phyloP scores from a whole-genome alignment of 1,140 invertebrate species.

The Cataglyphis hispanica region DNA sequence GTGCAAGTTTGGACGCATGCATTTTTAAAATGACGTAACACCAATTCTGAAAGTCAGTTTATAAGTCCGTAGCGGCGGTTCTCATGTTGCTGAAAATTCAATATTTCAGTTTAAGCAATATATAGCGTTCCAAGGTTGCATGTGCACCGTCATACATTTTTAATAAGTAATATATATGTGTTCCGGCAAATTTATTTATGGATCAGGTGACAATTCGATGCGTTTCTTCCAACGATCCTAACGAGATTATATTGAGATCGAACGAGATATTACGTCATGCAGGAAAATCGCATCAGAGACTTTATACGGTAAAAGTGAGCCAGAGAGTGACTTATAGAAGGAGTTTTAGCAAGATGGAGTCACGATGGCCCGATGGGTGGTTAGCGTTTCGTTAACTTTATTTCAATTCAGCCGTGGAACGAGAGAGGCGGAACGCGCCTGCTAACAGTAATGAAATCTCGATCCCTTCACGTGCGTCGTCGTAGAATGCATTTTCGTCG shows the following conservation, averaged over 20 bases:
- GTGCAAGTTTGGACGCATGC: not conserved
- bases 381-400: slow-evolving; percentile 75
- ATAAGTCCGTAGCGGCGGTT: not conserved
- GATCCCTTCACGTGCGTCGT: slow-evolving; percentile 45
- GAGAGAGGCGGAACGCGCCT: slow-evolving; percentile 69
- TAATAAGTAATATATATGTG: not conserved
- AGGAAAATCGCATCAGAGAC: slow-evolving; percentile 13
- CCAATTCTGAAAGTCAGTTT: not conserved
- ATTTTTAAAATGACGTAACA: slow-evolving; percentile 20
- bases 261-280: not conserved
- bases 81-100: not conserved
- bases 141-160: not conserved
- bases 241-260: slow-evolving; percentile 13
- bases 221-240: slow-evolving; percentile 29
- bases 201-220: not conserved
- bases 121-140: not conserved
- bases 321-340: slow-evolving; percentile 24
- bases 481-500: slow-evolving; percentile 65
- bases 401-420: slow-evolving; percentile 68
- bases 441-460: slow-evolving; percentile 59
- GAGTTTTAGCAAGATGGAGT: not conserved
- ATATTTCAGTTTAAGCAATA: not conserved
- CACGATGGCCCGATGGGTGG: slow-evolving; percentile 47
- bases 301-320: slow-evolving; percentile 54
- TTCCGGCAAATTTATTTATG: not conserved